Base-by-base conservation (phyloP, 2,797 vertebrate genomes). In the Acrossocheilus fasciatus region DNA sequence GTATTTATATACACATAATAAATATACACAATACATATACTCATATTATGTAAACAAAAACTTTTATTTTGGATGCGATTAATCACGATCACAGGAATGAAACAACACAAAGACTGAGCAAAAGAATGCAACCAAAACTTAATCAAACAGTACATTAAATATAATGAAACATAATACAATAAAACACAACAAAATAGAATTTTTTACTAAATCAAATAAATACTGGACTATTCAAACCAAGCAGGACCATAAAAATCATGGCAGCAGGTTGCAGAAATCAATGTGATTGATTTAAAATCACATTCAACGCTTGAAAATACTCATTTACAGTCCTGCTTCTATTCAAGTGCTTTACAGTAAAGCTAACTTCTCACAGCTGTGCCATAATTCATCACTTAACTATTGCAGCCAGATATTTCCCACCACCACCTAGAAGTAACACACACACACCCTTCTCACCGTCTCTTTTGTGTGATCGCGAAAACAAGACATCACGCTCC, bases 401-500 rank as follows among this genome's bases (percentile, higher is more conserved):
- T 54, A 87, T 41, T 66, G 72, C 72, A 69, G 45, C 36, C 72
- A 70, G 39, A 87, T 36, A 81, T 54, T 75, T 74, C 85, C 34
- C n/a, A 81, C 18, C 50, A 66, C 20, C 72, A 87, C 39, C 77
- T 74, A 59, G n/a, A 87, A 52, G 30, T n/a, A 83, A n/a, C 50
- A 17, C 74, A 57, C 52, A 45, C 70, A 59, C 83, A 68, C 74
- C 59, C 54, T 52, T 86, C 81, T 86, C 80, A 79, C 76, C 59
- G 62, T 84, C 70, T 70, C 77, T 87, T 74, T 84, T 81, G 81
- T 75, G 81, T 66, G 80, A 82, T 83, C 54, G 17, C 7, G 54
- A 84, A 80, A 81, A 76, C 73, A 80, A 73, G 85, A 59, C 52
- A 64, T 87, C 80, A 87, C 80, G 14, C 62, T 87, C 47, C 80